Percentiles rank a stretch among this genome's conserved stretches.
These are phyloP conservation scores for Coccyzus lansbergi DNA, from an alignment of 2,797 vertebrate genomes.

Conservation along the genomic window DNA sequence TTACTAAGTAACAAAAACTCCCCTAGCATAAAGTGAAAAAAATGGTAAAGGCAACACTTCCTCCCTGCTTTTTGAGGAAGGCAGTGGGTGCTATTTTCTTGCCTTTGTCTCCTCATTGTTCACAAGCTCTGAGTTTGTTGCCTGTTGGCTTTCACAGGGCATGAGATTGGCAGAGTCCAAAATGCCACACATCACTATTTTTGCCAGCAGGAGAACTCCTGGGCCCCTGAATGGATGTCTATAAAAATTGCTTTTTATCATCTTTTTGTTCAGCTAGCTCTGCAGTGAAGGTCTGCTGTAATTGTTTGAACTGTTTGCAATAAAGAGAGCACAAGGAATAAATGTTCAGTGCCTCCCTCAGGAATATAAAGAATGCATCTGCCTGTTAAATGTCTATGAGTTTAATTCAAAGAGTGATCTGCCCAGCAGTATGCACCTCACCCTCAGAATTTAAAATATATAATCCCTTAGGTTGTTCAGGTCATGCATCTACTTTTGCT, in stretches of 20 bases:
- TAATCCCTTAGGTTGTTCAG: background rate
- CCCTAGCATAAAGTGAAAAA: background rate
- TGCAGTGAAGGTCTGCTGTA: background rate
- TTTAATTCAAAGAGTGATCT: background rate
- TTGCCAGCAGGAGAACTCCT: background rate
- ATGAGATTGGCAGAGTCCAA: background rate
- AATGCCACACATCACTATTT: background rate
- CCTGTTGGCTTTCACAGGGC: background rate
- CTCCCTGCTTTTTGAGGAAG: background rate
- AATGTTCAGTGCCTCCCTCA: background rate
- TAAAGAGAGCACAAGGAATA: background rate
- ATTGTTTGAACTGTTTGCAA: conserved; percentile 18
- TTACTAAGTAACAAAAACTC: background rate
- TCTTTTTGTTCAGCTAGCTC: conserved; percentile 16
- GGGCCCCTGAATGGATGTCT: background rate
- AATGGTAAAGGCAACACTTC: background rate
- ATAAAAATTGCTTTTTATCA: conserved; percentile 29
- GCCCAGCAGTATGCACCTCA: background rate
- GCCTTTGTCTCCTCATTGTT: background rate
- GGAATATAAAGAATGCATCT: background rate
- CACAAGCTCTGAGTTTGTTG: background rate
- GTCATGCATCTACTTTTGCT: background rate
- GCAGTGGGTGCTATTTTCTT: background rate
- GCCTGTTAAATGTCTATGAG: background rate
- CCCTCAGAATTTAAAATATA: background rate